Evolutionary conservation across 2,797 vertebrate species (phyloP), one percentile per base, ranked within the genome.

Genomic region (Cyclopterus lumpus): DNA sequence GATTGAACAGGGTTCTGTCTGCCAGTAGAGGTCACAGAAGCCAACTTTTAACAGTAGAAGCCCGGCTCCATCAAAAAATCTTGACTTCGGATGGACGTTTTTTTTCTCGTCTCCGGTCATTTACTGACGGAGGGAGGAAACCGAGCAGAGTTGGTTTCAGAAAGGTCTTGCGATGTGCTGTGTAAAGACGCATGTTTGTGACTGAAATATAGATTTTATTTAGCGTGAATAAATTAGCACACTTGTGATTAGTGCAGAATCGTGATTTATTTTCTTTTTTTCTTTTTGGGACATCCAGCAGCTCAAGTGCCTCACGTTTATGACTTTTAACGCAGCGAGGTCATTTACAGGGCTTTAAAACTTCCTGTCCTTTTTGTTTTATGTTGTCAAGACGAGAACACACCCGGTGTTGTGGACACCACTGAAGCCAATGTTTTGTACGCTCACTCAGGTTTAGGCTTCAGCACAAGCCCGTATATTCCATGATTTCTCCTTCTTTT

Each of bases 371-470:
- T 75, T 68, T 73, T 67, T 77, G 73, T 72, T 53, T 24, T 55
- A 22, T 66, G 34, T 53, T 55, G 36, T 34, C 55, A 10, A 32
- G 58, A 48, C n/a, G 2, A 6, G 32, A 32, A 32, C 49, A 24
- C 49, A 61, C 72, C 26, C 1, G 1, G 42, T 64, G 71, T 63
- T 80, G 46, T 73, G 65, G 71, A 81, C 78, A 62, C 63, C 71
- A 62, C 64, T 73, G 59, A 84, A 75, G 77, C 83, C 79, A 81
- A 73, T 67, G 66, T 87, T 82, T 82, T 85, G 80, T 86, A 67
- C 2, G 5, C 69, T 71, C 67, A 70, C 91, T 93, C 91, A 93
- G 91, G 93, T 85, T 88, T 64, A 79, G 78, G 78, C 85, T 87
- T 76, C 63, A 58, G 57, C n/a, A 55, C 65, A 78, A 84, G 85